Evolutionary conservation across 2,888 invertebrate genomes (phyloP).

Genomic region (Hydriomena furcata): DNA sequence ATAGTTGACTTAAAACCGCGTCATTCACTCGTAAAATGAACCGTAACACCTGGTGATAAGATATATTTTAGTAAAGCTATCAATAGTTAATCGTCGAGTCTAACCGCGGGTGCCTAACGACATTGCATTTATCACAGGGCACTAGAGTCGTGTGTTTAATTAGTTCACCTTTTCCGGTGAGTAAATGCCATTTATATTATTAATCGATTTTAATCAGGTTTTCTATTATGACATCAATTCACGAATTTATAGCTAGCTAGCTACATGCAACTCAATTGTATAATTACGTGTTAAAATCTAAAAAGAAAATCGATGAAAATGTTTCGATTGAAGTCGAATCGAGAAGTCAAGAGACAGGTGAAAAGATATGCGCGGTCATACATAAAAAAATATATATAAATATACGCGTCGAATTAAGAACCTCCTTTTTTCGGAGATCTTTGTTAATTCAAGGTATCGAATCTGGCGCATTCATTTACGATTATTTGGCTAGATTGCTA

Average conservation of each 20-base stretch:
- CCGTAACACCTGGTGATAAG: conserved; percentile 1
- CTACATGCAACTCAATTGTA: too few species aligned
- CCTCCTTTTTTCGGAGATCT: too few species aligned
- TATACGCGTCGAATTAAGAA: too few species aligned
- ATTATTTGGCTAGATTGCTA: too few species aligned
- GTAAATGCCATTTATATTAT: neutral
- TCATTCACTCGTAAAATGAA: neutral
- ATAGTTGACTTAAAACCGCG: neutral
- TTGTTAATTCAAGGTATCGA: too few species aligned
- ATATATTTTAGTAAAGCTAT: neutral
- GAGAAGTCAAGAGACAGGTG: too few species aligned
- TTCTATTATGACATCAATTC: neutral
- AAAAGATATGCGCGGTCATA: too few species aligned
- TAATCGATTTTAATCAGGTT: neutral
- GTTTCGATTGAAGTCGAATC: too few species aligned
- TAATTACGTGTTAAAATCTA: too few species aligned
- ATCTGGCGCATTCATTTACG: too few species aligned
- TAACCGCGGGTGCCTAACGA: conserved; percentile 48
- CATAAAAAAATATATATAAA: too few species aligned
- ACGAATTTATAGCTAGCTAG: neutral
- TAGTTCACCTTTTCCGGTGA: conserved; percentile 8
- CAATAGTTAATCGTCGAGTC: conserved; percentile 4
- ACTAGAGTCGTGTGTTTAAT: conserved; percentile 31
- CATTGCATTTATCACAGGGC: conserved; percentile 52
- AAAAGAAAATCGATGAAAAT: too few species aligned